These are phyloP conservation scores for Pocota personata DNA, from an alignment of 2,888 invertebrate genomes.

Conservation along the genomic window DNA sequence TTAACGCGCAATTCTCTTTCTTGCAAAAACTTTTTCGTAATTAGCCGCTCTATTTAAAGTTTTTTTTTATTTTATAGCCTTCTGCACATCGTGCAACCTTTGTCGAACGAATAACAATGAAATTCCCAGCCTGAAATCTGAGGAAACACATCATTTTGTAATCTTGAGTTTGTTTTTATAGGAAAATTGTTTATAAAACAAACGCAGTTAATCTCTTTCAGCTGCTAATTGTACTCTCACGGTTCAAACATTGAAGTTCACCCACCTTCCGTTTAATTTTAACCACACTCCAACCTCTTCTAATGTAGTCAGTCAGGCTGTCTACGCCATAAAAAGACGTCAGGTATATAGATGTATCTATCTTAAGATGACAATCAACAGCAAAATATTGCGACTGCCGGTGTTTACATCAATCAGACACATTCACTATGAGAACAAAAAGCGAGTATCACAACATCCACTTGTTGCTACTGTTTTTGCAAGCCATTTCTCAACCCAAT, in stretches of 20 bases:
- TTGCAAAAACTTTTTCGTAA: neutral
- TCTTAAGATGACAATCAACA: conserved; percentile 16
- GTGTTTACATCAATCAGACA: conserved; percentile 21
- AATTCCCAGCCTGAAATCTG: neutral
- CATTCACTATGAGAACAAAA: conserved; percentile 16
- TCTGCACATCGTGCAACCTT: neutral
- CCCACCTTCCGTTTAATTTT: conserved; percentile 24
- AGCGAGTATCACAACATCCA: conserved; percentile 10
- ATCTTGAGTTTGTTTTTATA: neutral
- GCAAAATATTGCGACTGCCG: conserved; percentile 13
- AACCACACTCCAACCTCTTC: neutral
- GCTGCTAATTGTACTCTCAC: conserved; percentile 42
- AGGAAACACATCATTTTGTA: conserved; percentile 3
- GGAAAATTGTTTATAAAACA: neutral
- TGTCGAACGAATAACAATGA: neutral
- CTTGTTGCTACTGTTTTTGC: conserved; percentile 20
- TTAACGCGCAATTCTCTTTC: neutral
- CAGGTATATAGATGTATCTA: neutral
- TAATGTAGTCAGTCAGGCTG: conserved; percentile 26
- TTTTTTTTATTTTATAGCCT: neutral
- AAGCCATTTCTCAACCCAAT: conserved; percentile 2
- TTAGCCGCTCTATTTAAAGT: neutral
- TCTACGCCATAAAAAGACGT: neutral
- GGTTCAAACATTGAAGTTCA: conserved; percentile 29
- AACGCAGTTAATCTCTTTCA: neutral